Evolutionary conservation across 2,113 vertebrate species (phyloP).

Genomic region (Carassius auratus): DNA sequence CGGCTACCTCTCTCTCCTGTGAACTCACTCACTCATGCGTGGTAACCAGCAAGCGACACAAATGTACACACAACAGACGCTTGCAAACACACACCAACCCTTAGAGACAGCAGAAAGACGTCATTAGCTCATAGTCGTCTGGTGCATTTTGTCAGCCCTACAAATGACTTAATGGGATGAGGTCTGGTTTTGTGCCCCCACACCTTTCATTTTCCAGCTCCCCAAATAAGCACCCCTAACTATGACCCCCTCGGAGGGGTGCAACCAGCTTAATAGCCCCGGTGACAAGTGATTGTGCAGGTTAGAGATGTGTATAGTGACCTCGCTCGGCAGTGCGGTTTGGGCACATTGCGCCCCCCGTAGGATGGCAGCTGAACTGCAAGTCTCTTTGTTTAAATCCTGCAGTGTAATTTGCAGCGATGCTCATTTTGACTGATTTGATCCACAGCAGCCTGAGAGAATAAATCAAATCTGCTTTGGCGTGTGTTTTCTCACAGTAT

Average conservation of each 20-base stretch:
- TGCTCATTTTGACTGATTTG: constrained; percentile 40
- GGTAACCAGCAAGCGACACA: not conserved
- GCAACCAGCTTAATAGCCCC: not conserved
- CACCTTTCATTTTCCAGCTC: constrained; percentile 56
- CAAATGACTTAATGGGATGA: constrained; percentile 65
- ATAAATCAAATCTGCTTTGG: constrained; percentile 35
- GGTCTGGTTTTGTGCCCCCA: constrained; percentile 49
- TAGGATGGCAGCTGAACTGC: constrained; percentile 57
- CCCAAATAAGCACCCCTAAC: constrained; percentile 20
- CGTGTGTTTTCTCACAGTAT: constrained; percentile 11
- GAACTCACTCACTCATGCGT: constrained; percentile 6
- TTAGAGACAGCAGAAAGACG: constrained; percentile 35
- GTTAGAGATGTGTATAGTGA: not conserved
- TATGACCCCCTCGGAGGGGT: not conserved
- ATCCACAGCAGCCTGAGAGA: not conserved
- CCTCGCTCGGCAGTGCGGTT: not conserved
- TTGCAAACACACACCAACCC: constrained; percentile 34
- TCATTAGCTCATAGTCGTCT: constrained; percentile 53
- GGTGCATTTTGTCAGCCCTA: constrained; percentile 60
- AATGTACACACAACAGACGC: not conserved
- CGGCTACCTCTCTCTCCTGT: constrained; percentile 6
- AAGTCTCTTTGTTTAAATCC: constrained; percentile 11
- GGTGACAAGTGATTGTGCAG: not conserved
- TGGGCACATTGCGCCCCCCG: constrained; percentile 66
- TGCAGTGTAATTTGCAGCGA: not conserved